phyloP scores from a whole-genome alignment of 2,113 vertebrate species.

The Rhinopomastus cyanomelas region DNA sequence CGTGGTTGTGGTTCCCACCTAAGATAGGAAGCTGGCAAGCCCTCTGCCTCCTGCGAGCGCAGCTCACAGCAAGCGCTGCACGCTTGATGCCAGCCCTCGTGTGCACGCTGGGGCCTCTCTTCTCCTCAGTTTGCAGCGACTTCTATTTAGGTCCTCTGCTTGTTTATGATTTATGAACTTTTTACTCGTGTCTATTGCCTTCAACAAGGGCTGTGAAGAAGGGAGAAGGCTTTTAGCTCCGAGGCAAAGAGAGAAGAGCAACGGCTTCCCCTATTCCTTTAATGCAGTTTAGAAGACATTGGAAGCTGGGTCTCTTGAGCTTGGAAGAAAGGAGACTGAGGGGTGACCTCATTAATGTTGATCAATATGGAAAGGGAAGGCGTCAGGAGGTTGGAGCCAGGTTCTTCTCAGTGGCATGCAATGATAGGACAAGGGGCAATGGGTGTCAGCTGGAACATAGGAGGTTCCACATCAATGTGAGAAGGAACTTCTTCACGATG shows the following conservation, averaged over 20 bases:
- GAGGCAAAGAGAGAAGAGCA: constrained; percentile 25
- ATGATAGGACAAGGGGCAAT: too few species aligned
- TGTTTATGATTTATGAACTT: constrained; percentile 69
- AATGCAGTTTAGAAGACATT: constrained; percentile 62
- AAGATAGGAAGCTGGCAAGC: not conserved
- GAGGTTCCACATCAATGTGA: too few species aligned
- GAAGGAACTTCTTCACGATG: too few species aligned
- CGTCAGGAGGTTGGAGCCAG: too few species aligned
- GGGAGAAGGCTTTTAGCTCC: constrained; percentile 68
- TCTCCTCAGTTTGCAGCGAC: not conserved
- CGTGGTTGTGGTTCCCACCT: not conserved
- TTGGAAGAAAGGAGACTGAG: too few species aligned
- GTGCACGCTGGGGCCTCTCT: not conserved
- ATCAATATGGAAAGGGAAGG: too few species aligned
- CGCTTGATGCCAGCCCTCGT: not conserved
- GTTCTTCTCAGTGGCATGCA: too few species aligned
- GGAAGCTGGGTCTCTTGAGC: too few species aligned
- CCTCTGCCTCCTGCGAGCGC: not conserved
- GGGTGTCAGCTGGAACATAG: too few species aligned
- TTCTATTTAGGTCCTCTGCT: constrained; percentile 56
- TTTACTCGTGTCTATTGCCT: constrained; percentile 48
- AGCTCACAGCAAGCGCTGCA: not conserved
- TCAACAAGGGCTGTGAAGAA: constrained; percentile 53
- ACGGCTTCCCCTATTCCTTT: constrained; percentile 30
- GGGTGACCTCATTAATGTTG: too few species aligned